Conservation (phyloP, 1,140 invertebrate genomes). For the Neomicropteryx cornuta region DNA sequence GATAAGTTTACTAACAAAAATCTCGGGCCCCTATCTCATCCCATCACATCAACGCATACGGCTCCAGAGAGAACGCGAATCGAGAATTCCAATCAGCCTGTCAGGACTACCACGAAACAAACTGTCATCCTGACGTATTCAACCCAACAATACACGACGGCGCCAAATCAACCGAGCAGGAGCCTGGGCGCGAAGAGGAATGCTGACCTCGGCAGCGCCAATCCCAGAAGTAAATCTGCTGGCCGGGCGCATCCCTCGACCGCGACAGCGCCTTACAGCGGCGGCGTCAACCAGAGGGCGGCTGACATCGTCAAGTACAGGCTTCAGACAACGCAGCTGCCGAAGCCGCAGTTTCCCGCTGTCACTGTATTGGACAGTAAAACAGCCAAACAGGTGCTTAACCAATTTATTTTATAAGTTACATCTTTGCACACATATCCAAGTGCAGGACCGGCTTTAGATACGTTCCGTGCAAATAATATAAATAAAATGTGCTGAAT, state of each 20-base stretch:
- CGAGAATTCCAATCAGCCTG: no score
- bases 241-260: constrained; percentile 14
- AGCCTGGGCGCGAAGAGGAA: constrained; percentile 17
- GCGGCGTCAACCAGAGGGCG: background rate
- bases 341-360: constrained; percentile 58
- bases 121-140: constrained; percentile 39
- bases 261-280: constrained; percentile 9
- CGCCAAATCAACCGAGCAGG: constrained; percentile 17
- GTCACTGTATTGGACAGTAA: constrained; percentile 51
- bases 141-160: constrained; percentile 25
- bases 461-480: no score
- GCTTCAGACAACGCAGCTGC: constrained; percentile 59
- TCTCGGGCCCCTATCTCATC: no score
- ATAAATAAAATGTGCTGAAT: no score
- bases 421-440: no score
- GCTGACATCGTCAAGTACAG: constrained; percentile 48
- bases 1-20: no score
- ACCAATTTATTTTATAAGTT: no score
- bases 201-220: constrained; percentile 4
- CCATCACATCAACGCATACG: no score
- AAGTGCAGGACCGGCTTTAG: no score
- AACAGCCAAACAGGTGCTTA: constrained; percentile 53
- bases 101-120: constrained; percentile 32
- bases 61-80: no score
- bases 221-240: constrained; percentile 12